Percentiles rank a stretch among this genome's conserved stretches.
Conservation (phyloP, 2,797 vertebrate species). For the Ciconia nigra region DNA sequence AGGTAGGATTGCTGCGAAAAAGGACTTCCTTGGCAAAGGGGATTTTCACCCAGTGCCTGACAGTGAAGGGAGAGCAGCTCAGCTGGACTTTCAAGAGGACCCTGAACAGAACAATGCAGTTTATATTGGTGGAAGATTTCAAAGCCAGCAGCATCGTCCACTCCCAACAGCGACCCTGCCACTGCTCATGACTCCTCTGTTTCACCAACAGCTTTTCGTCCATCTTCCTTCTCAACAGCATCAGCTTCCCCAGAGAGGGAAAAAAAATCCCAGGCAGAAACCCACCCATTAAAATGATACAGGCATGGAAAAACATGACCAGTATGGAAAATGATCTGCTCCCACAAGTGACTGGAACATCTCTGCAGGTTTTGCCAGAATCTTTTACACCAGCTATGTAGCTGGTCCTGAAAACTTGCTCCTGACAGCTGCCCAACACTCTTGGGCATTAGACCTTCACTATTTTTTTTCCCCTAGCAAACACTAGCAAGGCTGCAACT, state of each 20-base stretch:
- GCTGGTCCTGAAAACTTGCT: neutral
- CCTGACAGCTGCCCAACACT: neutral
- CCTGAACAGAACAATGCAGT: neutral
- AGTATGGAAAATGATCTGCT: neutral
- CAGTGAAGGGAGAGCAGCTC: neutral
- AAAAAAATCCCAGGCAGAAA: neutral
- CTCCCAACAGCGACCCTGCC: neutral
- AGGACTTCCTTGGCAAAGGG: neutral
- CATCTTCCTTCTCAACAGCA: neutral
- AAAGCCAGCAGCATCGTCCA: neutral
- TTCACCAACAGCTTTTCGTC: neutral
- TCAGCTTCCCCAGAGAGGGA: neutral
- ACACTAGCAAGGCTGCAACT: neutral
- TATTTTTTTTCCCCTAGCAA: neutral
- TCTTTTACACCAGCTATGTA: accelerated
- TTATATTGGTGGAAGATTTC: neutral
- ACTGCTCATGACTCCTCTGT: neutral
- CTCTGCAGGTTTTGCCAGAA: neutral
- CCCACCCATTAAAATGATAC: neutral
- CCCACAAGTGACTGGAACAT: neutral
- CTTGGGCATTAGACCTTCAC: neutral
- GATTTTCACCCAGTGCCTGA: neutral
- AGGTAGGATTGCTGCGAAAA: neutral
- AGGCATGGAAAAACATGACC: neutral
- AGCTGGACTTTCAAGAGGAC: neutral